phyloP scores from a whole-genome alignment of 2,888 invertebrate genomes.

The Congeria kusceri region DNA sequence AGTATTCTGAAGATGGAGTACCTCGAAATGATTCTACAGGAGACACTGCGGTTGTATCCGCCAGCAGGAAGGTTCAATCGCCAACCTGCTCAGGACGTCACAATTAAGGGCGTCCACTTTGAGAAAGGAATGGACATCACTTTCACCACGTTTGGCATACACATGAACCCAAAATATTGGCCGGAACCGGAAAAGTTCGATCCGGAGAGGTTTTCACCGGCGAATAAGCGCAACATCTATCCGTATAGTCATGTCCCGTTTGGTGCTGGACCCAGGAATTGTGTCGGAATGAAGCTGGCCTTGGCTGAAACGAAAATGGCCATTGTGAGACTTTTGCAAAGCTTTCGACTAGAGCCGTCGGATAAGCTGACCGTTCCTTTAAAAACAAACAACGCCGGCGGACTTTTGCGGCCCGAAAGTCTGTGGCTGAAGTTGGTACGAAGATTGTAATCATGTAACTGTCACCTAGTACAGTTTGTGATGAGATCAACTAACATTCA shows the following conservation, averaged over 20 bases:
- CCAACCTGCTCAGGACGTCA: slow-evolving; percentile 45
- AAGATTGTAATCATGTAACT: background rate
- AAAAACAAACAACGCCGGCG: background rate
- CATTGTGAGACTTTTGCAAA: slow-evolving; percentile 65
- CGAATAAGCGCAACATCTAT: slow-evolving; percentile 51
- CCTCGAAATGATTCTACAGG: slow-evolving; percentile 64
- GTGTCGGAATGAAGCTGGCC: slow-evolving; percentile 76
- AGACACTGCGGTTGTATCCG: slow-evolving; percentile 66
- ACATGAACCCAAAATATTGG: slow-evolving; percentile 65
- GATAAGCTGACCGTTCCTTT: slow-evolving; percentile 51
- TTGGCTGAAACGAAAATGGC: slow-evolving; percentile 71
- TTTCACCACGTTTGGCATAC: slow-evolving; percentile 59
- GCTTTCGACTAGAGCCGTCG: slow-evolving; percentile 53
- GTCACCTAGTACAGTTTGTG: too few species aligned
- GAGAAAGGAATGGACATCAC: slow-evolving; percentile 62
- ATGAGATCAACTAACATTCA: too few species aligned
- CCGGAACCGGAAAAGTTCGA: slow-evolving; percentile 68
- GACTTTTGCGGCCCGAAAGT: slow-evolving; percentile 26
- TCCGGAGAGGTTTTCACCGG: slow-evolving; percentile 68
- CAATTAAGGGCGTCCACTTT: slow-evolving; percentile 60
- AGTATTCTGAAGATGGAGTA: slow-evolving; percentile 56
- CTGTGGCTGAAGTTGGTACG: slow-evolving; percentile 30
- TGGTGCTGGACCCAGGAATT: slow-evolving; percentile 77
- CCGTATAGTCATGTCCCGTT: slow-evolving; percentile 74
- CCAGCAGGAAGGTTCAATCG: slow-evolving; percentile 61